Evolutionary conservation across 2,888 invertebrate species (phyloP).

Genomic region (Sthenelais limicola): DNA sequence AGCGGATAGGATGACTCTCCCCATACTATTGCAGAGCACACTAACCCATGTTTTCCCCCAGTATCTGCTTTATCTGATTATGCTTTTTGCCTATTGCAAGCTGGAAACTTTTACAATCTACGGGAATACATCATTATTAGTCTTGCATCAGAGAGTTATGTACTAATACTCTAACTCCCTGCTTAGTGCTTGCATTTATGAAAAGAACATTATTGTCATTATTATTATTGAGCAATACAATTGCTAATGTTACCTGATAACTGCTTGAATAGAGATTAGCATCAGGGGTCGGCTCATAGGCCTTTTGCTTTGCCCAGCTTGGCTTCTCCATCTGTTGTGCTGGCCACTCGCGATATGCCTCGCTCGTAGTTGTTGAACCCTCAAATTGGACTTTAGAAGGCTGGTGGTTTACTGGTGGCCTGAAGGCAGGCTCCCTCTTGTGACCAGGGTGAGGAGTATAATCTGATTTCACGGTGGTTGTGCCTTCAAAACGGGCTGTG

Average conservation of each 20-base stretch:
- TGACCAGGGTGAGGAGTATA: slow-evolving; percentile 36
- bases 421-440: slow-evolving; percentile 24
- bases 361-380: slow-evolving; percentile 28
- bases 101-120: too few species aligned
- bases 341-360: slow-evolving; percentile 43
- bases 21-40: too few species aligned
- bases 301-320: slow-evolving; percentile 40
- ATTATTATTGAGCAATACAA: too few species aligned
- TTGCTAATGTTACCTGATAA: slow-evolving; percentile 33
- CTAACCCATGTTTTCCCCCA: too few species aligned
- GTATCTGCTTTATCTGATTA: too few species aligned
- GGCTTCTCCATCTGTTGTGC: slow-evolving; percentile 10
- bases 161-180: too few species aligned
- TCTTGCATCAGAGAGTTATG: too few species aligned
- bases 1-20: too few species aligned
- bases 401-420: slow-evolving; percentile 25
- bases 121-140: too few species aligned
- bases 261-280: slow-evolving; percentile 21
- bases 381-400: slow-evolving; percentile 35
- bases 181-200: too few species aligned
- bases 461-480: slow-evolving; percentile 44
- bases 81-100: too few species aligned
- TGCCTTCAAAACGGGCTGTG: slow-evolving; percentile 20
- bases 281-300: slow-evolving; percentile 28
- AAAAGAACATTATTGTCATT: too few species aligned